Evolutionary conservation across 2,888 invertebrate genomes (phyloP).

Genomic region (Epirrhoe tristata): DNA sequence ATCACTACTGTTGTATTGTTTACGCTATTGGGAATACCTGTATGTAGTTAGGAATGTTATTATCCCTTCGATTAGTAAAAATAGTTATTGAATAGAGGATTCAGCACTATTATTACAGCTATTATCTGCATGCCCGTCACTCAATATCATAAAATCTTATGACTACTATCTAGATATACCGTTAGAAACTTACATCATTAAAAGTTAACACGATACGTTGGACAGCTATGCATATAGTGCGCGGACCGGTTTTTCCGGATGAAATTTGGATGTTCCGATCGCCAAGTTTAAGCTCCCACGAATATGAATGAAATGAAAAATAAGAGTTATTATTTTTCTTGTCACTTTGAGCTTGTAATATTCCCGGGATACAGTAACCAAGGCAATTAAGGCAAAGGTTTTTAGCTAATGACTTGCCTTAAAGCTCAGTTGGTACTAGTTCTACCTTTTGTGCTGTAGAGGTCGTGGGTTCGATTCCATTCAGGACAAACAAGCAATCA

Average conservation of each 20-base stretch:
- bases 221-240: conserved; percentile 39
- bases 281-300: conserved; percentile 39
- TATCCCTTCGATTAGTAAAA: conserved; percentile 3
- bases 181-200: conserved; percentile 47
- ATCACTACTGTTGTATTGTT: neutral
- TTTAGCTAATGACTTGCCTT: no score
- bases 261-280: conserved; percentile 46
- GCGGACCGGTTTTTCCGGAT: conserved; percentile 46
- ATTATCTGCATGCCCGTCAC: conserved; percentile 21
- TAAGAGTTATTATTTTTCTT: conserved; percentile 27
- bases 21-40: neutral
- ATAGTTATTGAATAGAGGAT: conserved; percentile 9
- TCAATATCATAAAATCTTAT: conserved; percentile 32
- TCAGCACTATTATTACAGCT: conserved; percentile 16
- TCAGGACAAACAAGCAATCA: no score
- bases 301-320: conserved; percentile 44
- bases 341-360: neutral
- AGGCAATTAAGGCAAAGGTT: neutral
- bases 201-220: conserved; percentile 39
- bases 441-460: no score
- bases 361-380: neutral
- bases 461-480: no score
- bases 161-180: conserved; percentile 40
- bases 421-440: no score
- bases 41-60: conserved; percentile 1